A percentile compares a stretch with the other conserved stretches of the same genome.
These are phyloP conservation scores for Sceliomorpha sp. DNA, from an alignment of 2,888 invertebrate species.

Conservation along the genomic window DNA sequence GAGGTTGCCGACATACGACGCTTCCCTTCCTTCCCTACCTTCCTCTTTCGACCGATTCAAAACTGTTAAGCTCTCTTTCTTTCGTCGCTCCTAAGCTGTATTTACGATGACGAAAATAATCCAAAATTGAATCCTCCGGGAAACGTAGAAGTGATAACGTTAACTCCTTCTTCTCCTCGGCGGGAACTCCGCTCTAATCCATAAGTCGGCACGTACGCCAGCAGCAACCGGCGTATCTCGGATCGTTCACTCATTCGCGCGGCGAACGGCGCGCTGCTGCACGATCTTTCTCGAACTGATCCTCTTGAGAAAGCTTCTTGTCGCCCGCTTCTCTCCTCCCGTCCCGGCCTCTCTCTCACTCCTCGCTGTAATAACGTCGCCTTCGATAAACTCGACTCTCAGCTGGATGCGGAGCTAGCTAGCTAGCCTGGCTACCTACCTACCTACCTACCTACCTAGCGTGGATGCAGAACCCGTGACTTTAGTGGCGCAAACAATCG, in stretches of 20 bases:
- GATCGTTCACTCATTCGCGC: constrained; percentile 39
- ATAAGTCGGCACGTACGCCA: constrained; percentile 6
- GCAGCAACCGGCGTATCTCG: not conserved
- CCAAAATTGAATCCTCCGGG: constrained; percentile 30
- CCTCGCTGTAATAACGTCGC: constrained; percentile 36
- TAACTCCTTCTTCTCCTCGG: constrained; percentile 1
- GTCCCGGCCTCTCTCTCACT: constrained; percentile 14
- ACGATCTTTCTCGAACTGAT: constrained; percentile 37
- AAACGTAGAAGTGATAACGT: constrained; percentile 1
- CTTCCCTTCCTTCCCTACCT: constrained; percentile 7
- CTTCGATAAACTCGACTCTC: constrained; percentile 31
- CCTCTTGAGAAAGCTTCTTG: constrained; percentile 35
- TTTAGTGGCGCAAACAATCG: constrained; percentile 22
- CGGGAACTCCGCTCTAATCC: constrained; percentile 1
- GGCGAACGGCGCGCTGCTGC: not conserved
- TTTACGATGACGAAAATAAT: constrained; percentile 18
- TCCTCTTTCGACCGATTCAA: constrained; percentile 18
- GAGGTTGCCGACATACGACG: too few relatives aligned
- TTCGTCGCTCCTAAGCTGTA: constrained; percentile 1
- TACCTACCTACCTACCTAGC: too few relatives aligned
- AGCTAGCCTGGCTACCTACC: too few relatives aligned
- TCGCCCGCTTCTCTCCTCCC: constrained; percentile 37
- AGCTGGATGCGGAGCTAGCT: constrained; percentile 2
- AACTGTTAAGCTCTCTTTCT: constrained; percentile 38
- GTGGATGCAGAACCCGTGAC: constrained; percentile 24